A percentile compares a stretch with the other conserved stretches of the same genome.
phyloP scores from a whole-genome alignment of 2,888 invertebrate species.

The Arctia plantaginis region DNA sequence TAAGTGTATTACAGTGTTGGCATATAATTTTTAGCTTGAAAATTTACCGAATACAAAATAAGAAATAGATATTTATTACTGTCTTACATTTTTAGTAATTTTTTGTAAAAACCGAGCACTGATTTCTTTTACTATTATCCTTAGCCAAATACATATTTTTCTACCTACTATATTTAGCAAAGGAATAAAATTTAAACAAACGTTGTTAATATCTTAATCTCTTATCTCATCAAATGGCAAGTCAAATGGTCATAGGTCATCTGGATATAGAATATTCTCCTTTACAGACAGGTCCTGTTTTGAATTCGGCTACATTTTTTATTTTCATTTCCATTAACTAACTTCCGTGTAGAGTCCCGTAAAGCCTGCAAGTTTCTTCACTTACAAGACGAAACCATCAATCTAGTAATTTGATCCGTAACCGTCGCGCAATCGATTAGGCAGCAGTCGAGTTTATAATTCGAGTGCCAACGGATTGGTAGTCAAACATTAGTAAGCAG shows the following conservation, averaged over 20 bases:
- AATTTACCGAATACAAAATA: not conserved
- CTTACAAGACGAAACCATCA: not conserved
- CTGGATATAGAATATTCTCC: not conserved
- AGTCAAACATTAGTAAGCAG: slow-evolving; percentile 68
- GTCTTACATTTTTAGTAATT: not conserved
- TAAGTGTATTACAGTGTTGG: not conserved
- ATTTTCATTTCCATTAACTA: not conserved
- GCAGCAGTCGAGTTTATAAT: slow-evolving; percentile 32
- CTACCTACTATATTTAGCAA: not conserved
- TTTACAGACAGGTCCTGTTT: not conserved
- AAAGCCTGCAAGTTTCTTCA: not conserved
- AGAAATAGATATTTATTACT: not conserved
- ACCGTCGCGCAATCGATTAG: slow-evolving; percentile 17
- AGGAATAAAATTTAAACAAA: no score
- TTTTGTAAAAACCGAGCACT: not conserved
- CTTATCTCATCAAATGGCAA: no score
- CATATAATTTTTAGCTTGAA: not conserved
- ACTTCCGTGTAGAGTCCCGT: not conserved
- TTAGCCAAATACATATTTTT: not conserved
- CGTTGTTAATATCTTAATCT: no score
- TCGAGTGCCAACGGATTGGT: slow-evolving; percentile 43
- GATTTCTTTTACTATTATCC: not conserved
- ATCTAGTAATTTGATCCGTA: slow-evolving; percentile 34
- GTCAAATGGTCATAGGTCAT: not conserved
- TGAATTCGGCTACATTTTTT: not conserved